Evolutionary conservation across 2,888 invertebrate species (phyloP).

Genomic region (Parnassius mnemosyne): DNA sequence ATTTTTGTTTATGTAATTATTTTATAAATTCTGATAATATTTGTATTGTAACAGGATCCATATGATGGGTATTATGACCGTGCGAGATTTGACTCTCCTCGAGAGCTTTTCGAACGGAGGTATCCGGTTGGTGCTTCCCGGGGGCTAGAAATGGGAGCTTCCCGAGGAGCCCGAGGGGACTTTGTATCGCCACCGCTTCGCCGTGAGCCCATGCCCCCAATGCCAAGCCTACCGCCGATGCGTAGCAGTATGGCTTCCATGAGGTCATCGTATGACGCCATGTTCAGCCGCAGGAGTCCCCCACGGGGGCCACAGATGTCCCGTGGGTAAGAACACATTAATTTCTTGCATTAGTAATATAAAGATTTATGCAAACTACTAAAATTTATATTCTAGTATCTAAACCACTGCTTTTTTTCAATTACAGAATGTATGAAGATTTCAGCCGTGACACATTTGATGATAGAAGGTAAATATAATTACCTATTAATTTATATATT

Average conservation of each 20-base stretch:
- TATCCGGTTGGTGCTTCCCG: constrained; percentile 83
- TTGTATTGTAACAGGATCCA: constrained; percentile 76
- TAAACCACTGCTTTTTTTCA: constrained; percentile 4
- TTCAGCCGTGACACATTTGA: constrained; percentile 94
- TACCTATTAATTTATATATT: too few relatives aligned
- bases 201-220: constrained; percentile 89
- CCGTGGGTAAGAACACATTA: constrained; percentile 62
- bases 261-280: constrained; percentile 87
- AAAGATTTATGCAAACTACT: not conserved
- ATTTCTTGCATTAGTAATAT: too few relatives aligned
- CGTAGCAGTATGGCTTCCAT: constrained; percentile 83
- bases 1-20: not conserved
- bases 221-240: constrained; percentile 85
- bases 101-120: constrained; percentile 90
- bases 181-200: constrained; percentile 87
- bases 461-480: constrained; percentile 82
- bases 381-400: constrained; percentile 1
- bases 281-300: constrained; percentile 92
- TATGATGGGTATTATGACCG: constrained; percentile 92
- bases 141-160: constrained; percentile 77
- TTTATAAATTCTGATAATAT: constrained; percentile 17
- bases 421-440: constrained; percentile 89
- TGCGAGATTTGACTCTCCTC: constrained; percentile 86
- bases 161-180: constrained; percentile 80
- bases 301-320: constrained; percentile 81